phyloP scores from a whole-genome alignment of 2,797 vertebrate species.

The Galagoides demidoff region DNA sequence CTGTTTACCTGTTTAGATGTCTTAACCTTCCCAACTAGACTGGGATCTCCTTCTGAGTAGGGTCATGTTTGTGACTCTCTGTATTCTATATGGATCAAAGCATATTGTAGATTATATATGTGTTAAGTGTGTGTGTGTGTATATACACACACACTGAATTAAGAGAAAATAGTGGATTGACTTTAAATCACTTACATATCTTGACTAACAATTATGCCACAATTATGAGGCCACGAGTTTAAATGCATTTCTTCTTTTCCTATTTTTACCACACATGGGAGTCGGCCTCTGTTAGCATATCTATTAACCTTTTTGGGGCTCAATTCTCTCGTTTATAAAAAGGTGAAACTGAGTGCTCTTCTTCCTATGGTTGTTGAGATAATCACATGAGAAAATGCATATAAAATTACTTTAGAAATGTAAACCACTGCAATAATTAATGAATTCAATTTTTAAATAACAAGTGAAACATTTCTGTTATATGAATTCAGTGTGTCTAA shows the following conservation, averaged over 20 bases:
- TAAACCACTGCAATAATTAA: conserved; percentile 63
- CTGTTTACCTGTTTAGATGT: neutral
- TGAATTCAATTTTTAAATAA: conserved; percentile 54
- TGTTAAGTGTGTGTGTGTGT: too few species aligned
- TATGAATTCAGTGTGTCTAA: conserved; percentile 41
- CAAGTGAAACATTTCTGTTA: conserved; percentile 47
- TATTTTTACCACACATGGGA: conserved; percentile 5
- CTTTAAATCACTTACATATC: neutral
- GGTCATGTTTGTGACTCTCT: neutral
- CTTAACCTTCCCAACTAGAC: neutral
- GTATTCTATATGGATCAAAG: neutral
- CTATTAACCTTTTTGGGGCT: conserved; percentile 8
- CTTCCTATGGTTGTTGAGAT: conserved; percentile 31
- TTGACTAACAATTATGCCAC: conserved; percentile 24
- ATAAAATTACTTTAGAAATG: conserved; percentile 62
- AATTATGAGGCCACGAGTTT: neutral
- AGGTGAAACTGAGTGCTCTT: neutral
- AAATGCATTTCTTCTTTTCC: conserved; percentile 10
- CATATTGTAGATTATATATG: neutral
- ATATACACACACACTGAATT: neutral
- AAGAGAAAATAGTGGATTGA: neutral
- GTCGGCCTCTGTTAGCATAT: conserved; percentile 52
- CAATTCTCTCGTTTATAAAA: conserved; percentile 39
- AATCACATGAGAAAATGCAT: conserved; percentile 53
- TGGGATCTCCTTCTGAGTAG: neutral